Evolutionary conservation across 2,113 vertebrate species (phyloP), one percentile per base, ranked within the genome.

Genomic region (Mesocricetus auratus): DNA sequence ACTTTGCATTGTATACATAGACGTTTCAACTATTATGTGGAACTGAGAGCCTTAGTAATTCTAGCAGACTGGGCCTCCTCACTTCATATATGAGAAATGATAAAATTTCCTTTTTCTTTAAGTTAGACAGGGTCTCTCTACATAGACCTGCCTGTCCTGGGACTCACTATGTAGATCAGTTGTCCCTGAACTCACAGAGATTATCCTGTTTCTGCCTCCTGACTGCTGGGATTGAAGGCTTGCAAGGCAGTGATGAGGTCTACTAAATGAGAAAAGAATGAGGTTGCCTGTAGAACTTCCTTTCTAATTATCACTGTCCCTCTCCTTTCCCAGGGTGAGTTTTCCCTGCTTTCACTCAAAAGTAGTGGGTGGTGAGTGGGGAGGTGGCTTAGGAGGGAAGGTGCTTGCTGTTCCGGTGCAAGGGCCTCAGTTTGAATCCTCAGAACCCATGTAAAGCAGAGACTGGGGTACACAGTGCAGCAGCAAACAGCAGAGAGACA

Each of bases 31-130:
- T 93, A 58, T n/a, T 78, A 4, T n/a, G 53, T n/a, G 82, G 60
- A 13, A 29, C 29, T 68, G 47, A 95, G 24, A 92, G 50, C 36
- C 24, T 39, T 58, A 13, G 10, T 62, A 66, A 68, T 89, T 95
- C 16, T 71, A 39, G 50, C 7, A 95, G 29, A 12, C 0, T 33
- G 45, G 21, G 60, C 47, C 91, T 68, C 33, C 93, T 75, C 22
- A 58, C 22, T 45, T 64, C 58, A 79, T 71, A 33, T 96, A 42
- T 89, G 86, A 96, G 64, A 96, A 95, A 19, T 87, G 24, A 39
- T 93, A 31, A 36, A 45, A 42, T 73, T 86, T 92, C 42, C 42
- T 56, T 26, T 81, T 81, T 7, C n/a, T 39, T 74, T 74, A 45
- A 60, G 24, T 62, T 42, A 83, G n/a, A 42, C 58, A 42, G 24